Evolutionary conservation across 53 echinoderm and acorn worm species (phyloP).

Genomic region (Hippasteria phrygiana): DNA sequence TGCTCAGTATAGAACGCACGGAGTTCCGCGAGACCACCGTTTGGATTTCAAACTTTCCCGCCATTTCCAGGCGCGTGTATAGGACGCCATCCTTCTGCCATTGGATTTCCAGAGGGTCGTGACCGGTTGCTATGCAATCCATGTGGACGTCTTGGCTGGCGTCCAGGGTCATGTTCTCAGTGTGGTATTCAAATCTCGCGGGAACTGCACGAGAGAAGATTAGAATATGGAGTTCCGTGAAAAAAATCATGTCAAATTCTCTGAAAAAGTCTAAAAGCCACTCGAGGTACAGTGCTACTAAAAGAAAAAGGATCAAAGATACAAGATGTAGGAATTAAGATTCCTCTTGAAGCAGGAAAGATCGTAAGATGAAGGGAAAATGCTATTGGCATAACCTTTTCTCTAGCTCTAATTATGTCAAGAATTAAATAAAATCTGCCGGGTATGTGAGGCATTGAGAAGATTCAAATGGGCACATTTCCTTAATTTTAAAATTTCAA

Average conservation of each 20-base stretch:
- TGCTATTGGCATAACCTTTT: not conserved
- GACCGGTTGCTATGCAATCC: slow-evolving; percentile 82
- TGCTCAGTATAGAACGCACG: slow-evolving; percentile 72
- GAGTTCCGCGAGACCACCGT: slow-evolving; percentile 47
- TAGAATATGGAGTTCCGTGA: too few relatives aligned
- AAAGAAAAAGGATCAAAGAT: too few relatives aligned
- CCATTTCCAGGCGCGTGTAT: slow-evolving; percentile 73
- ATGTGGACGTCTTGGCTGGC: slow-evolving; percentile 66
- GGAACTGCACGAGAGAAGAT: too few relatives aligned
- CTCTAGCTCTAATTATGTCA: not conserved
- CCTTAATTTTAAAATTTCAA: too few relatives aligned
- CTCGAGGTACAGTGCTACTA: too few relatives aligned
- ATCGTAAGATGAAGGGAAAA: too few relatives aligned
- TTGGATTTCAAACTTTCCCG: slow-evolving; percentile 70
- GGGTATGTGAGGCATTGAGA: too few relatives aligned
- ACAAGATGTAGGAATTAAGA: too few relatives aligned
- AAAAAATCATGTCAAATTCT: too few relatives aligned
- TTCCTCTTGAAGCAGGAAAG: too few relatives aligned
- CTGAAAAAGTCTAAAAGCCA: not conserved
- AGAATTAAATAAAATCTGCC: too few relatives aligned
- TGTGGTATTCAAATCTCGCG: slow-evolving; percentile 81
- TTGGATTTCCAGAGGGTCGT: slow-evolving; percentile 81
- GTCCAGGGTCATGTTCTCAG: slow-evolving; percentile 81
- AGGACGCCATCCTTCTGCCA: slow-evolving; percentile 89
- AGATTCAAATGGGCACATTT: not conserved